Base-by-base conservation (phyloP, 2,113 vertebrate species). In the Eolophus roseicapilla region DNA sequence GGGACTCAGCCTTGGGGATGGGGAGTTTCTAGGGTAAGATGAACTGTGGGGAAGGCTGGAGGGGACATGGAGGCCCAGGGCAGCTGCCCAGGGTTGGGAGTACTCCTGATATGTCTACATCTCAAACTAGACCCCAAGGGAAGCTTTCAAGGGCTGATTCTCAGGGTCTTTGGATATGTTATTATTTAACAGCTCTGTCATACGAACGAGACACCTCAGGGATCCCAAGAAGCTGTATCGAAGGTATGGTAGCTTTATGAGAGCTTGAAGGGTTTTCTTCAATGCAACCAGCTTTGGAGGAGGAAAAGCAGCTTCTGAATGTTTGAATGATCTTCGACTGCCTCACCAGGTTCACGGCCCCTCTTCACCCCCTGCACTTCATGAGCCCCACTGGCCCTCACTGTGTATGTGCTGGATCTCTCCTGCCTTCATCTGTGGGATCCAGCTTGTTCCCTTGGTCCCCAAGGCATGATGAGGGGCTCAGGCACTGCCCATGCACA, bases 181-280 rank as follows among this genome's bases (percentile, higher is more conserved):
- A 16, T 1, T 52, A 6, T 59, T 81, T 71, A 75, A 67, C 20
- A 39, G 6, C 0, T 0, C 29, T 79, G 37, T n/a, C 25, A 13
- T 8, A 39, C n/a, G 31, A 75, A 64, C 64, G 84, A 29, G 33
- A 7, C 18, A 25, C 21, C n/a, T 59, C 57, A 41, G 63, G 33
- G 31, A 17, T 59, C 62, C 28, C 65, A 75, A 17, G n/a, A 41
- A 83, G 57, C 43, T 73, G 0, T 25, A 28, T 28, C 0, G 1
- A 59, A 20, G 43, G 23, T 6, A 6, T 17, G 7, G 5, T 6
- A 12, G 11, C 8, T 91, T 91, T 25, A 41, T 25, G 52, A n/a
- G 43, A 50, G 14, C 44, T 79, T 41, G 71, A 76, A 57, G 39
- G 21, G 25, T 46, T 79, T 85, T 82, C 29, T 64, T 82, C 31